A percentile compares a stretch with the other conserved stretches of the same genome.
Evolutionary conservation across 2,113 vertebrate species (phyloP).

Genomic region (Grammatotria lemairii): DNA sequence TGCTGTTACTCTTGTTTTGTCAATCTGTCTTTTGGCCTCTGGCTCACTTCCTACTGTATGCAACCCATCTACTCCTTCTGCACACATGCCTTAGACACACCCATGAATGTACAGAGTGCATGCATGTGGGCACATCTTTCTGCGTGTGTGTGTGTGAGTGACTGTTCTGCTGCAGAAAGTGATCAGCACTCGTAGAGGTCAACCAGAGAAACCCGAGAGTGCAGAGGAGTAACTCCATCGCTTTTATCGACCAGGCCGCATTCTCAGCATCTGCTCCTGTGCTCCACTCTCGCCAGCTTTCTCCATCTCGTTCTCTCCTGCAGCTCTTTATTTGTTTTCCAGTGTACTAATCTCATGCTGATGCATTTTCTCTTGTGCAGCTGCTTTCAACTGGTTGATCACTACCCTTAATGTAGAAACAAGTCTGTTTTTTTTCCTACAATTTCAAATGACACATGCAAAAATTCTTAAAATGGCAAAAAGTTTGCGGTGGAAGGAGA

Average conservation of each 20-base stretch:
- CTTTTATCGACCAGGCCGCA: constrained; percentile 64
- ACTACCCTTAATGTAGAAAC: background rate
- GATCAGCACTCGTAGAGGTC: constrained; percentile 71
- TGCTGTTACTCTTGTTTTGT: background rate
- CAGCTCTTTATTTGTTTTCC: background rate
- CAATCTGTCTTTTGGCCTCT: background rate
- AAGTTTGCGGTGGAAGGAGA: background rate
- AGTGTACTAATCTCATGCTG: background rate
- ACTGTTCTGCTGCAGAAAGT: constrained; percentile 62
- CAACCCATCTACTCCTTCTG: constrained; percentile 14
- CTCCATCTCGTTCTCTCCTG: background rate
- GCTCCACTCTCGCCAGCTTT: background rate
- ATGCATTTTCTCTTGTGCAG: background rate
- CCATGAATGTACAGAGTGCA: background rate
- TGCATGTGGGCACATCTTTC: background rate
- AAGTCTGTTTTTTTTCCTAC: background rate
- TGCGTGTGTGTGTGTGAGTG: background rate
- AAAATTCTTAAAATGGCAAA: background rate
- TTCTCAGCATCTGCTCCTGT: constrained; percentile 63
- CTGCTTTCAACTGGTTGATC: background rate
- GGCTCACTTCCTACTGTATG: background rate
- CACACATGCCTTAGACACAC: background rate
- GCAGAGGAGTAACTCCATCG: constrained; percentile 68
- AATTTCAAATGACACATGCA: background rate
- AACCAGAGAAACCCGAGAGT: constrained; percentile 65